Conservation (phyloP, 2,113 vertebrate species). For the Agelaius tricolor region DNA sequence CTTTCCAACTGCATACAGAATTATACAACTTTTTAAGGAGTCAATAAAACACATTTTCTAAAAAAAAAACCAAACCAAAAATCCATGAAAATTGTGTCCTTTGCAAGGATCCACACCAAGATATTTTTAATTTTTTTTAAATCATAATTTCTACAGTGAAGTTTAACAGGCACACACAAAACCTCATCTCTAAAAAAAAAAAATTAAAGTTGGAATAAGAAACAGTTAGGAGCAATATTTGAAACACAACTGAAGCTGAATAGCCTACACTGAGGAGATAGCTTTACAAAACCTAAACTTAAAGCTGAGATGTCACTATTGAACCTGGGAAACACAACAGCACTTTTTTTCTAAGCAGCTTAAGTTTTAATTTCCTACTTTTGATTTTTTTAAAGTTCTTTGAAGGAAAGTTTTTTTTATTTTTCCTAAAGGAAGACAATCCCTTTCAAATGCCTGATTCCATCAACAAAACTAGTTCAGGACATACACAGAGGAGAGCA, state of each 20-base stretch:
- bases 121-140: neutral
- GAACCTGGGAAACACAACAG: neutral
- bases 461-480: neutral
- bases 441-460: neutral
- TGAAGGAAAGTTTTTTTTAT: neutral
- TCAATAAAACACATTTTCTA: neutral
- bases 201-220: neutral
- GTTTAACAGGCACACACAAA: neutral
- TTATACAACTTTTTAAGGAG: neutral
- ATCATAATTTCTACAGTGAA: neutral
- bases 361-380: conserved; percentile 13
- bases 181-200: neutral
- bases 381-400: neutral
- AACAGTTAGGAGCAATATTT: neutral
- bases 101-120: neutral
- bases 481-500: neutral
- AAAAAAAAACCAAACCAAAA: neutral
- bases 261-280: neutral
- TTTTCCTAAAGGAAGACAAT: neutral
- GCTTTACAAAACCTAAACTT: conserved; percentile 1
- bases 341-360: neutral
- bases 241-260: neutral
- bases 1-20: neutral
- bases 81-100: neutral
- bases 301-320: neutral